These are phyloP conservation scores for Falco naumanni DNA, from an alignment of 2,797 vertebrate species.

Conservation along the genomic window DNA sequence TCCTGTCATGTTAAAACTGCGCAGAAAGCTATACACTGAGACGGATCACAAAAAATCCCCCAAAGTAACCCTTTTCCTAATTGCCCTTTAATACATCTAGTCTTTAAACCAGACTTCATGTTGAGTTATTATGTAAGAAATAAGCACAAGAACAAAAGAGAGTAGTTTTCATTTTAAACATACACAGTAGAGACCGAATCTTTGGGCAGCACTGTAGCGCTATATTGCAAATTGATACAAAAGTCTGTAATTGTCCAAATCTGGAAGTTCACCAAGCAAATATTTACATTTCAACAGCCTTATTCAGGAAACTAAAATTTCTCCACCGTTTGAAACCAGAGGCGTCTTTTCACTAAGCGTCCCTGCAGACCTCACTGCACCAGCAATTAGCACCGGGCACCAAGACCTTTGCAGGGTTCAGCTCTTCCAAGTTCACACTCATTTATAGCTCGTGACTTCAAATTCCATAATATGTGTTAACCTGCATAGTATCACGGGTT, in stretches of 20 bases:
- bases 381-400: background rate
- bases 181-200: background rate
- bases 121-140: background rate
- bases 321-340: background rate
- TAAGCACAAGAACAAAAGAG: background rate
- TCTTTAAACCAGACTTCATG: background rate
- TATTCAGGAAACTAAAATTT: background rate
- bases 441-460: background rate
- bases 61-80: background rate
- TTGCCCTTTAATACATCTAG: background rate
- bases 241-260: background rate
- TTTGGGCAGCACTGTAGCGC: background rate
- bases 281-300: background rate
- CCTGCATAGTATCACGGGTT: rapidly evolving
- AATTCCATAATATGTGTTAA: rapidly evolving
- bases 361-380: background rate
- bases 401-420: rapidly evolving
- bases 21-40: background rate
- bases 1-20: background rate
- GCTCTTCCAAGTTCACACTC: background rate
- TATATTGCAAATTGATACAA: background rate
- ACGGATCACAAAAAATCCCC: background rate
- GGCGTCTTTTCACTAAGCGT: background rate
- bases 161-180: background rate
- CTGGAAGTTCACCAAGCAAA: background rate